phyloP scores from a whole-genome alignment of 2,888 invertebrate genomes.

The Dascillus cervinus region DNA sequence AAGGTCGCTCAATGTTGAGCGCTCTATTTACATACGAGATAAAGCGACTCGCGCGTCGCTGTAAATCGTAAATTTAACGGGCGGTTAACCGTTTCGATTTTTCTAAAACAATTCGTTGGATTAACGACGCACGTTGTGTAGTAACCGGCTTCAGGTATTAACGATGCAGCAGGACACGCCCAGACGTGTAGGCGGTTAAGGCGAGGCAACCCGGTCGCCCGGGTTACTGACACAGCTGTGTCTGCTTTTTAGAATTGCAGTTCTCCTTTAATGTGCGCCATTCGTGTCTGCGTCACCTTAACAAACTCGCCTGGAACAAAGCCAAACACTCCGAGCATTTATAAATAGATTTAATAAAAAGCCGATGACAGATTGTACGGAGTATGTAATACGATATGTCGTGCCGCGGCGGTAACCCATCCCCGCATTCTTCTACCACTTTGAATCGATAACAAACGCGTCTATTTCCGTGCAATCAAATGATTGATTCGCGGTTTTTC shows the following conservation, averaged over 20 bases:
- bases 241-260: constrained; percentile 17
- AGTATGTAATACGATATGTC: constrained; percentile 13
- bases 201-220: constrained; percentile 26
- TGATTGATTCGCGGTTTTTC: no score
- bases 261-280: constrained; percentile 28
- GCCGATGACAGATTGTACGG: constrained; percentile 19
- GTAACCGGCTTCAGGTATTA: constrained; percentile 22
- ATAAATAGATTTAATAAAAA: constrained; percentile 28
- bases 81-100: no score
- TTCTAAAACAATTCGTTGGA: no score
- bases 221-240: constrained; percentile 33
- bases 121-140: no score
- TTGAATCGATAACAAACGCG: no score
- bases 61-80: no score
- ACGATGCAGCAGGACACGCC: constrained; percentile 28
- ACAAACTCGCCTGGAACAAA: constrained; percentile 23
- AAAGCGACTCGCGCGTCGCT: no score
- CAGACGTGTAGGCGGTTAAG: constrained; percentile 28
- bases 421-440: no score
- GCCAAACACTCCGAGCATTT: constrained; percentile 24
- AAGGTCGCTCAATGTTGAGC: no score
- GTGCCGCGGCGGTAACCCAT: no score
- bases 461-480: no score
- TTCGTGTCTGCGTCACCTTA: constrained; percentile 23
- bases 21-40: no score